Evolutionary conservation across 2,888 invertebrate species (phyloP).

Genomic region (Tubulanus polymorphus): DNA sequence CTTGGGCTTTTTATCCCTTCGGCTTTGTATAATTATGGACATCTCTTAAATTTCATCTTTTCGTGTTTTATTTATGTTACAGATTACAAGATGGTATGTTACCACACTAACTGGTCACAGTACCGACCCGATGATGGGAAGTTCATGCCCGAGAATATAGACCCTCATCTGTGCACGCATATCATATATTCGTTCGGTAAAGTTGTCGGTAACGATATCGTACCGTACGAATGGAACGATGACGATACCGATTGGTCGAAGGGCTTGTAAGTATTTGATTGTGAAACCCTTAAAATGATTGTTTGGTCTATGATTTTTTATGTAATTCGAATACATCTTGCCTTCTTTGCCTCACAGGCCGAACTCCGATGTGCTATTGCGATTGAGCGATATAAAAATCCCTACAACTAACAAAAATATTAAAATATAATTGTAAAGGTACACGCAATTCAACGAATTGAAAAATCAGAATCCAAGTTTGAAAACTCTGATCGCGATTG

Average conservation of each 20-base stretch:
- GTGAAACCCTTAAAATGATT: slow-evolving; percentile 11
- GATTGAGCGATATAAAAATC: too few relatives aligned
- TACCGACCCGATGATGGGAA: slow-evolving; percentile 88
- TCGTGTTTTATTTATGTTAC: too few relatives aligned
- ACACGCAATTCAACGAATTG: slow-evolving; percentile 29
- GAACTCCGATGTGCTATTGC: too few relatives aligned
- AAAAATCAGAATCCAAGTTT: slow-evolving; percentile 58
- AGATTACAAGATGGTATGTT: too few relatives aligned
- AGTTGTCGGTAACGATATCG: slow-evolving; percentile 90
- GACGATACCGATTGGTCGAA: slow-evolving; percentile 56
- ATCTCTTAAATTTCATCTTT: too few relatives aligned
- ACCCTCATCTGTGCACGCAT: slow-evolving; percentile 92
- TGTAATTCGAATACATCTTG: too few relatives aligned
- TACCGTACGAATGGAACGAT: slow-evolving; percentile 90
- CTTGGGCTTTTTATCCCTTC: too few relatives aligned
- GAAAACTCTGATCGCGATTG: slow-evolving; percentile 78
- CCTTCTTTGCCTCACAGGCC: too few relatives aligned
- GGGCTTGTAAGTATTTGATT: slow-evolving; percentile 30
- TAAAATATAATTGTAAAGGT: too few relatives aligned
- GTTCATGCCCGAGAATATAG: slow-evolving; percentile 89
- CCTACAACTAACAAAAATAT: too few relatives aligned
- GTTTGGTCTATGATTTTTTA: too few relatives aligned
- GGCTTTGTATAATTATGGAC: too few relatives aligned
- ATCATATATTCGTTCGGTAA: slow-evolving; percentile 95
- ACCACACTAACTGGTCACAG: slow-evolving; percentile 98